Conservation (phyloP, 2,797 vertebrate species). For the Yasuhikotakia modesta region DNA sequence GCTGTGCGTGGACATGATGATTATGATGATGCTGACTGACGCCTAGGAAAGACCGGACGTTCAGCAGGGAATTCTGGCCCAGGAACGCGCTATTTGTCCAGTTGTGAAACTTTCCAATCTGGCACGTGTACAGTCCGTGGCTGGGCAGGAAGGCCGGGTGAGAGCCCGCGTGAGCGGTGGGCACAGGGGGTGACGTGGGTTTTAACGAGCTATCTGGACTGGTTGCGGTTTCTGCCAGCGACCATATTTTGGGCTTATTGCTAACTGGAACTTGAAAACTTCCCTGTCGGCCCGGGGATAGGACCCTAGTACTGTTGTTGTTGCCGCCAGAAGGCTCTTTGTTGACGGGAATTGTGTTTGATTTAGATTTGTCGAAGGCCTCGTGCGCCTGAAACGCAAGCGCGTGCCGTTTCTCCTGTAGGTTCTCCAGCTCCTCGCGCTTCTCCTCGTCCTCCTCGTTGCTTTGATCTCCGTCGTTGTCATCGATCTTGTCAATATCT, state of each 20-base stretch:
- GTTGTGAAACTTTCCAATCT: conserved; percentile 98
- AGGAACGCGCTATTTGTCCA: conserved; percentile 97
- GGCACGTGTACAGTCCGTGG: conserved; percentile 98
- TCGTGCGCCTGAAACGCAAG: conserved; percentile 82
- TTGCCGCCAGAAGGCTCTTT: conserved; percentile 84
- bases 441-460: conserved; percentile 97
- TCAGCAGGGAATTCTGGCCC: conserved; percentile 93
- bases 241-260: conserved; percentile 99
- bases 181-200: conserved; percentile 83
- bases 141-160: conserved; percentile 95
- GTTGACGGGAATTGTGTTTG: conserved; percentile 76
- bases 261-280: conserved; percentile 85
- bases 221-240: conserved; percentile 95
- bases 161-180: conserved; percentile 75
- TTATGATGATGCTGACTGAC: conserved; percentile 88
- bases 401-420: conserved; percentile 80
- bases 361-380: conserved; percentile 84
- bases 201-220: conserved; percentile 91
- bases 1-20: conserved; percentile 81
- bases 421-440: conserved; percentile 74
- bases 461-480: conserved; percentile 93
- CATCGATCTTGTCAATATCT: conserved; percentile 96
- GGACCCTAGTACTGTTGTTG: conserved; percentile 79
- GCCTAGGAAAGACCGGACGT: conserved; percentile 93
- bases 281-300: conserved; percentile 82